Evolutionary conservation across 2,888 invertebrate species (phyloP).

Genomic region (Andrena camellia): DNA sequence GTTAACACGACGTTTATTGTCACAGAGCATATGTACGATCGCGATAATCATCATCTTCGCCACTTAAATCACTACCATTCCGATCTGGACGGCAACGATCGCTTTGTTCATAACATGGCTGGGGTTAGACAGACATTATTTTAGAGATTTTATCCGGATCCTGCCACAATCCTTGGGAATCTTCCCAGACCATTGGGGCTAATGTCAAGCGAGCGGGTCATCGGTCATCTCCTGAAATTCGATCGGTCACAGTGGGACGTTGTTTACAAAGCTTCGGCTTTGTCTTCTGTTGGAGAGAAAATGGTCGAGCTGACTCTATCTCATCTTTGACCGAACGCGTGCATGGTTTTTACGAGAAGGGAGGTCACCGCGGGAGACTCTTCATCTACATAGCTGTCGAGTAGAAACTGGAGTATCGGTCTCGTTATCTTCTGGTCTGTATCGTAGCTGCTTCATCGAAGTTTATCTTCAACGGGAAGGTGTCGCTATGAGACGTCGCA

Average conservation of each 20-base stretch:
- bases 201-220: conserved; percentile 52
- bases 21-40: conserved; percentile 20
- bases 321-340: conserved; percentile 21
- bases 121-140: conserved; percentile 4
- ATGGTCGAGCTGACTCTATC: conserved; percentile 28
- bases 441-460: conserved; percentile 29
- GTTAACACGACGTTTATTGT: conserved; percentile 47
- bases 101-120: conserved; percentile 20
- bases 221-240: conserved; percentile 67
- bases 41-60: conserved; percentile 45
- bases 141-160: conserved; percentile 52
- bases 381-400: not conserved
- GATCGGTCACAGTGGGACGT: conserved; percentile 51
- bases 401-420: conserved; percentile 61
- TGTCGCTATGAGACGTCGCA: not conserved
- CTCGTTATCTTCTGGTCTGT: conserved; percentile 40
- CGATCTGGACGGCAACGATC: conserved; percentile 16
- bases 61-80: conserved; percentile 24
- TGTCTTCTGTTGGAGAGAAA: conserved; percentile 56
- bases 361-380: conserved; percentile 47
- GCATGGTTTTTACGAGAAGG: conserved; percentile 12
- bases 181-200: conserved; percentile 17
- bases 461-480: conserved; percentile 1
- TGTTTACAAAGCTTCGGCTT: conserved; percentile 52
- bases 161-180: conserved; percentile 36